Conservation (phyloP, 2,888 invertebrate genomes). For the Tyria jacobaeae region DNA sequence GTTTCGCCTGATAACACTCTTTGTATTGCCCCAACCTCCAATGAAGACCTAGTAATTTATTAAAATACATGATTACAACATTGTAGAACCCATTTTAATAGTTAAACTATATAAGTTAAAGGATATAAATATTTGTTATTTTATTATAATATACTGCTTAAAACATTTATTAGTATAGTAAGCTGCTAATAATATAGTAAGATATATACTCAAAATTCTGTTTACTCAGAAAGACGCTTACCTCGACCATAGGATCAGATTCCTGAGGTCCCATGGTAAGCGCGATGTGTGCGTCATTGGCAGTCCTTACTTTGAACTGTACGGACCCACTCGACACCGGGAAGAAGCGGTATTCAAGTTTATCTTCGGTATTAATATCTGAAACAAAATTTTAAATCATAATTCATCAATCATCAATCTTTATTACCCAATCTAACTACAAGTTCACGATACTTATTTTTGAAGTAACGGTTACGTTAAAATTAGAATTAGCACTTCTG, state of each 20-base stretch:
- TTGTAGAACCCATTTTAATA: no score
- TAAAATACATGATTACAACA: background rate
- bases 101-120: no score
- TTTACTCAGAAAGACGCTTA: slow-evolving; percentile 50
- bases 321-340: slow-evolving; percentile 90
- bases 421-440: slow-evolving; percentile 25
- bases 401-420: no score
- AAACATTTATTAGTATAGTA: no score
- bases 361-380: slow-evolving; percentile 93
- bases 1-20: slow-evolving; percentile 94
- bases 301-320: slow-evolving; percentile 92
- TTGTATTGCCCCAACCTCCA: slow-evolving; percentile 95
- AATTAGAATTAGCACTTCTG: background rate
- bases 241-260: slow-evolving; percentile 93
- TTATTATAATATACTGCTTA: no score
- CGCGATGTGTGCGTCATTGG: slow-evolving; percentile 95
- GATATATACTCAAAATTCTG: no score
- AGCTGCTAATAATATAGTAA: no score
- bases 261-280: slow-evolving; percentile 90
- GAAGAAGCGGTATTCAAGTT: slow-evolving; percentile 93
- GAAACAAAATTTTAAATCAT: slow-evolving; percentile 63
- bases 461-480: background rate
- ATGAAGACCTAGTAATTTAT: slow-evolving; percentile 88
- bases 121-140: no score
- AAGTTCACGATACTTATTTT: background rate